Evolutionary conservation across 2,888 invertebrate genomes (phyloP).

Genomic region (Stenichneumon culpator): DNA sequence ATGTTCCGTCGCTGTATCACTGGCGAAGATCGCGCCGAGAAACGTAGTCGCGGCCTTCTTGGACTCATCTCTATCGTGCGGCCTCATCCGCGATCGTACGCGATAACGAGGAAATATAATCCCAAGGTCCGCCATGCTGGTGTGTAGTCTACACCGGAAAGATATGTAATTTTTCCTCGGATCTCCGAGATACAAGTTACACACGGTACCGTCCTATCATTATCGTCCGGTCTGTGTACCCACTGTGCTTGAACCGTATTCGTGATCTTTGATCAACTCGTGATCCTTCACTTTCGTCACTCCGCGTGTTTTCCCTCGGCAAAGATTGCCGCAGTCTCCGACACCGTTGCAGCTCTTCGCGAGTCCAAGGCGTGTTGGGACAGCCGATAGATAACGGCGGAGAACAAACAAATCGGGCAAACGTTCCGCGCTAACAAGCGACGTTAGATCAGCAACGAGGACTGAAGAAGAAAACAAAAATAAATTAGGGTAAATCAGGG

Average conservation of each 20-base stretch:
- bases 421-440: not conserved
- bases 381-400: slow-evolving; percentile 30
- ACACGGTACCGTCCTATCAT: slow-evolving; percentile 7
- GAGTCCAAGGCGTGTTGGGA: slow-evolving; percentile 11
- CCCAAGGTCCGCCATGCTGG: slow-evolving; percentile 29
- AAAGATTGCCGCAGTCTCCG: slow-evolving; percentile 36
- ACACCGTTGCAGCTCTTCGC: slow-evolving; percentile 3
- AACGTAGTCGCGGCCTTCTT: not conserved
- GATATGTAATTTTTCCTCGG: slow-evolving; percentile 18
- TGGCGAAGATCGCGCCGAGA: slow-evolving; percentile 15
- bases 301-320: slow-evolving; percentile 16
- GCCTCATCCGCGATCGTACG: slow-evolving; percentile 8
- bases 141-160: not conserved
- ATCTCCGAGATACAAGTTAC: slow-evolving; percentile 5
- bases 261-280: slow-evolving; percentile 58
- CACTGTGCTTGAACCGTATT: slow-evolving; percentile 8
- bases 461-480: not conserved
- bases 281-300: slow-evolving; percentile 38
- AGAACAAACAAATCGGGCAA: slow-evolving; percentile 42
- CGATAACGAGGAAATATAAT: slow-evolving; percentile 39
- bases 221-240: slow-evolving; percentile 16
- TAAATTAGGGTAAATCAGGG: no score
- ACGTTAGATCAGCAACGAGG: not conserved
- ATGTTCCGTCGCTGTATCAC: not conserved
- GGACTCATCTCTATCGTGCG: slow-evolving; percentile 7